Conservation (phyloP, 2,113 vertebrate species). For the Mixornis gularis region DNA sequence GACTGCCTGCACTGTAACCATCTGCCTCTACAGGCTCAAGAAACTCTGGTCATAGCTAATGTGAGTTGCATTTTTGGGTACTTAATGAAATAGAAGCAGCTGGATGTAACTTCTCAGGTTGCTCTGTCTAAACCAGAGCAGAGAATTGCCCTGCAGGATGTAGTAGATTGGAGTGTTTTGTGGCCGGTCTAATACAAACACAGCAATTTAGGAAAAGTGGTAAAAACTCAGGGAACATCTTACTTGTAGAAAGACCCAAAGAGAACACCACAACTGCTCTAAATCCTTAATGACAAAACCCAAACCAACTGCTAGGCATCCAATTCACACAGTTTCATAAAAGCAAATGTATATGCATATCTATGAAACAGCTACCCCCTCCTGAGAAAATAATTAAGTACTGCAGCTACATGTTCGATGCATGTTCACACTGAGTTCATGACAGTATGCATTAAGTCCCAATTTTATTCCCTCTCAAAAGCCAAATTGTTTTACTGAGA, state of each 20-base stretch:
- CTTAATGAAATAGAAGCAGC: not conserved
- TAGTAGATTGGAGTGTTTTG: not conserved
- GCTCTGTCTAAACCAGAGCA: not conserved
- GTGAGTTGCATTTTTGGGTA: not conserved
- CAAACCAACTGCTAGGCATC: not conserved
- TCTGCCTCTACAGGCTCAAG: not conserved
- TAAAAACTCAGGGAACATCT: not conserved
- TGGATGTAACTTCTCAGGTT: not conserved
- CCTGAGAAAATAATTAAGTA: not conserved
- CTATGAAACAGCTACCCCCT: not conserved
- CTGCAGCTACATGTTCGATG: not conserved
- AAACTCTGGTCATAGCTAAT: not conserved
- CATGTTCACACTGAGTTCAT: not conserved
- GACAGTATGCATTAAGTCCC: not conserved
- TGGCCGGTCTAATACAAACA: not conserved
- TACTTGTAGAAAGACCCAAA: not conserved
- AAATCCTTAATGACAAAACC: not conserved
- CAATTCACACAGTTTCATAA: not conserved
- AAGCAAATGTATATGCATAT: not conserved
- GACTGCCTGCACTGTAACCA: not conserved
- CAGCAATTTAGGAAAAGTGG: not conserved
- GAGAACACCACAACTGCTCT: not conserved
- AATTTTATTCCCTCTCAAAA: not conserved
- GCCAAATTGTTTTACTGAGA: not conserved
- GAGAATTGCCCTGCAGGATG: not conserved